Percentiles rank a stretch among this genome's conserved stretches.
Evolutionary conservation across 2,113 vertebrate genomes (phyloP).

Genomic region (Epinephelus fuscoguttatus): DNA sequence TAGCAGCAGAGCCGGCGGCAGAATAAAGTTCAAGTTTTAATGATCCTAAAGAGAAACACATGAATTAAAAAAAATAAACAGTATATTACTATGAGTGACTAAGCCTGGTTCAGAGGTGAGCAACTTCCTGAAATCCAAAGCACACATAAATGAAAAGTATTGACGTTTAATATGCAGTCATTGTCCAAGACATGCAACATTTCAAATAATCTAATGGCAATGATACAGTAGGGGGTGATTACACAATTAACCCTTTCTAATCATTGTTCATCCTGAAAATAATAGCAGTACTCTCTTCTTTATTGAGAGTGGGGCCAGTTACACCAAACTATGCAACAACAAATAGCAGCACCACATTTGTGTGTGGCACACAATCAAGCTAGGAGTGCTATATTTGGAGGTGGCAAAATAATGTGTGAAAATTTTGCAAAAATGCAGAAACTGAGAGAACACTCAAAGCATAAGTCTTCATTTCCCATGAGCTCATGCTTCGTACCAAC

Average conservation of each 20-base stretch:
- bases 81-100: background rate
- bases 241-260: background rate
- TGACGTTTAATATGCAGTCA: background rate
- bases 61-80: background rate
- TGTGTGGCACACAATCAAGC: slow-evolving; percentile 17
- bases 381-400: slow-evolving; percentile 32
- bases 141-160: background rate
- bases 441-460: slow-evolving; percentile 4
- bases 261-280: slow-evolving; percentile 8
- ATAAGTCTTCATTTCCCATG: background rate
- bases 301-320: background rate
- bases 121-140: background rate
- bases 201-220: background rate
- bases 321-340: slow-evolving; percentile 23
- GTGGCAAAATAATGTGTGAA: slow-evolving; percentile 54
- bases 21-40: background rate
- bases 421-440: slow-evolving; percentile 27
- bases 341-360: slow-evolving; percentile 22
- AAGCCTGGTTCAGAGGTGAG: background rate
- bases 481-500: background rate
- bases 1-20: background rate
- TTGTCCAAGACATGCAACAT: background rate
- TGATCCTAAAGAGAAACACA: slow-evolving; percentile 5
- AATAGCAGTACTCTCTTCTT: too few relatives aligned
- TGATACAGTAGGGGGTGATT: background rate